These are phyloP conservation scores for Cyprinus carpio DNA, from an alignment of 2,113 vertebrate genomes.

Conservation along the genomic window DNA sequence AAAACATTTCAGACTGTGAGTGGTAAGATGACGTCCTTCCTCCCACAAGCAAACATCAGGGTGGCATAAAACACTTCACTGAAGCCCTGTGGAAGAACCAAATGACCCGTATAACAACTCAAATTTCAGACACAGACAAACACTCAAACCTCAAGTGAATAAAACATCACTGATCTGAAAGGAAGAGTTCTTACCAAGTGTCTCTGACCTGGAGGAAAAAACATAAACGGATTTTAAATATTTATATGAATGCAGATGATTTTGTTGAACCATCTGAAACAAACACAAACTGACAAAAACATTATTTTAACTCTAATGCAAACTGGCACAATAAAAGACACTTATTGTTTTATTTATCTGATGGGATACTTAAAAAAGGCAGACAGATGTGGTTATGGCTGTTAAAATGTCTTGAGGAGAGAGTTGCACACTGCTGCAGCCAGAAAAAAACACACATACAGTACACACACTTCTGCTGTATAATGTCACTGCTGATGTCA, in stretches of 20 bases:
- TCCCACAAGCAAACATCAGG: background rate
- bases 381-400: background rate
- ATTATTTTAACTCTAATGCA: background rate
- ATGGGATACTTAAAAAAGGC: background rate
- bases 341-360: background rate
- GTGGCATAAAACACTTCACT: conserved; percentile 26
- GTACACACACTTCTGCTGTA: background rate
- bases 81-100: conserved; percentile 33
- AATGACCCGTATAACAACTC: background rate
- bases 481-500: conserved; percentile 8
- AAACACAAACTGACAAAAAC: background rate
- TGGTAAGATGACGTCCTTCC: background rate
- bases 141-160: conserved; percentile 17
- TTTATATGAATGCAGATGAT: background rate
- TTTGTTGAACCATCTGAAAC: background rate
- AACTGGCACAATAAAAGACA: background rate
- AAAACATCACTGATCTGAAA: background rate
- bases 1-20: background rate
- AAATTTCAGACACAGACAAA: conserved; percentile 12
- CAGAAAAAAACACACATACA: background rate
- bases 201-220: background rate
- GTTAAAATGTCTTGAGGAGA: conserved; percentile 11
- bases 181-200: background rate
- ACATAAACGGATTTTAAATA: background rate
- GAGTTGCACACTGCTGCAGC: background rate